Percentiles rank a stretch among this genome's conserved stretches.
phyloP scores from a whole-genome alignment of 2,113 vertebrate genomes.

The Mungos mungo region DNA sequence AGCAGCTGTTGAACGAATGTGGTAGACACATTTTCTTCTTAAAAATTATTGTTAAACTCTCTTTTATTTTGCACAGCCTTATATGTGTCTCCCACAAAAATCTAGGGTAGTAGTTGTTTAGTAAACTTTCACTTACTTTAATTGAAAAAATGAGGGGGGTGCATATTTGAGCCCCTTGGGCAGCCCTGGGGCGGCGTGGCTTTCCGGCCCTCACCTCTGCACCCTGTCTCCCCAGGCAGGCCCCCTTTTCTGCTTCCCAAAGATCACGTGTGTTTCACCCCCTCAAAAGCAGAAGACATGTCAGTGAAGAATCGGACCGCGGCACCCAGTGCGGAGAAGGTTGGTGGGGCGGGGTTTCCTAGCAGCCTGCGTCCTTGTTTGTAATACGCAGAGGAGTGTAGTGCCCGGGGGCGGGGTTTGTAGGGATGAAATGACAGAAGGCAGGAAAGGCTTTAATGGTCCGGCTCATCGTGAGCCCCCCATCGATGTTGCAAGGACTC shows the following conservation, averaged over 20 bases:
- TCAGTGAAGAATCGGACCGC: background rate
- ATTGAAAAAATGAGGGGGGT: background rate
- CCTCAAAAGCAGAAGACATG: background rate
- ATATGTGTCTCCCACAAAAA: background rate
- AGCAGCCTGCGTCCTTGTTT: background rate
- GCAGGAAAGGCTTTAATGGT: background rate
- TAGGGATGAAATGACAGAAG: background rate
- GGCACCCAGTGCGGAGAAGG: background rate
- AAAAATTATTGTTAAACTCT: background rate
- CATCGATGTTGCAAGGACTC: background rate
- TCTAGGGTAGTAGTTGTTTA: background rate
- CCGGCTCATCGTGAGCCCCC: background rate
- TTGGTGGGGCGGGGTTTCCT: background rate
- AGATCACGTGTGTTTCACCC: background rate
- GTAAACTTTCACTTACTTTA: background rate
- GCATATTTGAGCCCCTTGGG: background rate
- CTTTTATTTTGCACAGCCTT: background rate
- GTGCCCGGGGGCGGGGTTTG: background rate
- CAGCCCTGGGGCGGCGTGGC: too few relatives aligned
- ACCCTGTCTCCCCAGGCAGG: background rate
- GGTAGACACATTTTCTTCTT: background rate
- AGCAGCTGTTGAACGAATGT: background rate
- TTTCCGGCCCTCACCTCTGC: background rate
- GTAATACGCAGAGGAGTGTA: background rate
- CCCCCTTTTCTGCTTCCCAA: background rate